phyloP scores from a whole-genome alignment of 2,113 vertebrate species.

The Malaclemys terrapin region DNA sequence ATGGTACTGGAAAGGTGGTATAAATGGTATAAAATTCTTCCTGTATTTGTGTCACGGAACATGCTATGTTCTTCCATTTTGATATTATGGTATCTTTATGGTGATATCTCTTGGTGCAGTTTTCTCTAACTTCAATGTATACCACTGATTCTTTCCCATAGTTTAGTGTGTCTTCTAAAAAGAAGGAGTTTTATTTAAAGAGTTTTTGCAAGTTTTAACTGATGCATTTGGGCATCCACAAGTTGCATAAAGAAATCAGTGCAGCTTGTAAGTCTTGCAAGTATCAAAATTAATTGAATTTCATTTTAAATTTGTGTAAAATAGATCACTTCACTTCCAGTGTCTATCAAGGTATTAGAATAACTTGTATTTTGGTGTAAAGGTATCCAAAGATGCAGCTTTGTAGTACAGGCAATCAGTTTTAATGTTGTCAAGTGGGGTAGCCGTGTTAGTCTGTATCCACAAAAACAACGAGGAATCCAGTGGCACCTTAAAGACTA shows the following conservation, averaged over 20 bases:
- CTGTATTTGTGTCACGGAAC: conserved; percentile 5
- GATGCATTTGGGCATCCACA: conserved; percentile 19
- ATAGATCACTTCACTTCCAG: neutral
- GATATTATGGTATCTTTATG: conserved; percentile 15
- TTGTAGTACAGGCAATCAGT: conserved; percentile 5
- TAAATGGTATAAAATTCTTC: conserved; percentile 35
- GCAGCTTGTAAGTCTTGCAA: neutral
- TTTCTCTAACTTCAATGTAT: conserved; percentile 13
- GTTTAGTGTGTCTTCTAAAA: neutral
- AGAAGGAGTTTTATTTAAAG: conserved; percentile 8
- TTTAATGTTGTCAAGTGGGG: neutral
- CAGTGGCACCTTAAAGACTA: too few relatives aligned
- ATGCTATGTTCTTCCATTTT: conserved; percentile 9
- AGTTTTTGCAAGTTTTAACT: conserved; percentile 27
- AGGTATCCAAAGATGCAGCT: conserved; percentile 5
- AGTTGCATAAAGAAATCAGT: neutral
- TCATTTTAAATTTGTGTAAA: conserved; percentile 6
- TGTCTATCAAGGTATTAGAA: neutral
- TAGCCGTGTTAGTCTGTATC: too few relatives aligned
- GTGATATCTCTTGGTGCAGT: neutral
- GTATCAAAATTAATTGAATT: neutral
- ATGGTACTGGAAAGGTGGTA: conserved; percentile 3
- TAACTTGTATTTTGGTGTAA: neutral
- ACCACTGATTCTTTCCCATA: neutral
- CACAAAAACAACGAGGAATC: too few relatives aligned